Evolutionary conservation across 2,113 vertebrate species (phyloP).

Genomic region (Crotalus horridus): DNA sequence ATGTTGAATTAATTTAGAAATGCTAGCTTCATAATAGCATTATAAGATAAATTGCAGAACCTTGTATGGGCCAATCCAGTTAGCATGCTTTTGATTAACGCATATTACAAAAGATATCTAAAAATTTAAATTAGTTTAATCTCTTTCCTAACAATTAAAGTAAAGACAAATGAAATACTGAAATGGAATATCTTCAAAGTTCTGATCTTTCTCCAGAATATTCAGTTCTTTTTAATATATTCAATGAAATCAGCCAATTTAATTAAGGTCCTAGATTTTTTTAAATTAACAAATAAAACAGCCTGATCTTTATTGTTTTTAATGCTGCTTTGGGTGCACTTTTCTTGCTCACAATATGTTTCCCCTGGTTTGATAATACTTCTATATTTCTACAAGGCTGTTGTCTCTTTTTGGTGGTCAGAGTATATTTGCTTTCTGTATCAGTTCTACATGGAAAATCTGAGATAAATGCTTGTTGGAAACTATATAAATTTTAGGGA

Average conservation of each 20-base stretch:
- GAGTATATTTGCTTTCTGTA: slow-evolving; percentile 3
- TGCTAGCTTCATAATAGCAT: neutral
- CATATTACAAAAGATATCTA: neutral
- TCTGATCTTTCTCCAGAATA: neutral
- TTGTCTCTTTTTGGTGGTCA: neutral
- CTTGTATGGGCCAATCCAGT: neutral
- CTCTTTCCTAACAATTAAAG: neutral
- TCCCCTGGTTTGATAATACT: neutral
- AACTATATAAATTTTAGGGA: slow-evolving; percentile 12
- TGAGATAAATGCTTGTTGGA: slow-evolving; percentile 23
- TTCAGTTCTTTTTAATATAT: neutral
- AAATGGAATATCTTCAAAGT: neutral
- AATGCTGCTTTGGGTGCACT: neutral
- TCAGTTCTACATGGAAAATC: slow-evolving; percentile 17
- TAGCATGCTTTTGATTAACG: neutral
- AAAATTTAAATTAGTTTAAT: neutral
- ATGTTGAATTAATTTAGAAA: neutral
- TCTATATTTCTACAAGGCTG: slow-evolving; percentile 12
- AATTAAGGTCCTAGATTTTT: neutral
- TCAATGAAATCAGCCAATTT: neutral
- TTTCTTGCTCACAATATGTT: neutral
- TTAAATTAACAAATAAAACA: neutral
- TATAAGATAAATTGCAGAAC: neutral
- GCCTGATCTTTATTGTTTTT: neutral
- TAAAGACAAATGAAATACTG: neutral